Base-by-base conservation (phyloP, 92 coral and sea anemone genomes). In the Siderastrea radians region DNA sequence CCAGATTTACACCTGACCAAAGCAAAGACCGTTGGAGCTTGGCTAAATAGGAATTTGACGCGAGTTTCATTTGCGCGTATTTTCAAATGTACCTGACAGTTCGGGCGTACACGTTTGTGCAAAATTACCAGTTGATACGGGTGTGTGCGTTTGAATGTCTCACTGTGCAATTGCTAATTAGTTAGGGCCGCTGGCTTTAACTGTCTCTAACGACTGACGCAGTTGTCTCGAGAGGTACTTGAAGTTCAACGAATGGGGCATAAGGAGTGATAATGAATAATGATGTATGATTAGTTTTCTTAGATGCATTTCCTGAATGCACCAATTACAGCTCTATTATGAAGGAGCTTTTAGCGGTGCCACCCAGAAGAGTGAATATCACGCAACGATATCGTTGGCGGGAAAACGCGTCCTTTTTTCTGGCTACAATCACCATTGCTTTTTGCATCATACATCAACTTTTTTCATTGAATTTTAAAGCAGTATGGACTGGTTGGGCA, bases 301-400 rank as follows among this genome's bases (percentile, higher is more conserved):
- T 57, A 3, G 81, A 74, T 84, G 80, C 87, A 74, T 84, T 84
- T 84, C 87, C 87, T 84, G 87, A 84, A 84, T 72, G 73, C 43
- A 59, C 80, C 87, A 84, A 84, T 84, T 84, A 84, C 81, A 62
- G 79, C 73, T 38, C 80, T 72, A 84, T 84, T 84, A 84, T 74
- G 38, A 73, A 62, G 59, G 52, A 19, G 87, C 87, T 84, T 74
- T 83, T 73, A 74, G 73, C 44, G 73, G n/a, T 49, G 17, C 80
- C 80, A 72, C 80, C 87, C 61, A 26, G 74, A 3, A 16, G 50
- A 38, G 68, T 70, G 57, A n/a, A 62, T 74, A 84, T 84, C 87
- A 84, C 87, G 87, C 87, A 73, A 84, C 65, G 47, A 16, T 50
- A 72, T 71, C 58, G 49, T 11, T 43, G 54, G 49, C 6, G 11